phyloP scores from a whole-genome alignment of 2,797 vertebrate genomes.

The Meda fulgida region DNA sequence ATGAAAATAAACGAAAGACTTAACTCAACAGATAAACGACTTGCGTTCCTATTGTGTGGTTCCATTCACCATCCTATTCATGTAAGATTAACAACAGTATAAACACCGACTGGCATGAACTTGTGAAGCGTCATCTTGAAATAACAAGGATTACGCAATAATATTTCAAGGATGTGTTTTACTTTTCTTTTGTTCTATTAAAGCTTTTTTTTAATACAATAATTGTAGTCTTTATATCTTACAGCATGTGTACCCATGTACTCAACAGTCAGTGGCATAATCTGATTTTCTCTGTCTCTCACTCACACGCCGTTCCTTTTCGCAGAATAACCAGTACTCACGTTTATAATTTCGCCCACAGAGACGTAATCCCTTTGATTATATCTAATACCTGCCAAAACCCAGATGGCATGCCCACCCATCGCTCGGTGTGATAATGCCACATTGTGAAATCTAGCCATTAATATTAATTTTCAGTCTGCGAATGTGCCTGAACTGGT shows the following conservation, averaged over 20 bases:
- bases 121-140: slow-evolving; percentile 49
- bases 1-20: slow-evolving; percentile 46
- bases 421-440: slow-evolving; percentile 95
- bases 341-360: slow-evolving; percentile 88
- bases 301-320: slow-evolving; percentile 58
- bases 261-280: not conserved
- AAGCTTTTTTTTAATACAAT: not conserved
- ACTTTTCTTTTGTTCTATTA: not conserved
- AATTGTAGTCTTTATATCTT: not conserved
- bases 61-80: slow-evolving; percentile 81
- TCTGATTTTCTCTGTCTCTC: slow-evolving; percentile 17
- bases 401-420: slow-evolving; percentile 94
- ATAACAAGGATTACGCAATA: slow-evolving; percentile 49
- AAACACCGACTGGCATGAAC: slow-evolving; percentile 75
- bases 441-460: slow-evolving; percentile 91
- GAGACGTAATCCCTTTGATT: slow-evolving; percentile 96
- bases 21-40: slow-evolving; percentile 62
- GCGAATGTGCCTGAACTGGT: slow-evolving; percentile 87
- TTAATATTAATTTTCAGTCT: slow-evolving; percentile 93
- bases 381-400: slow-evolving; percentile 96
- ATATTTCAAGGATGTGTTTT: slow-evolving; percentile 20
- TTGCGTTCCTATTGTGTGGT: slow-evolving; percentile 71
- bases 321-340: slow-evolving; percentile 76
- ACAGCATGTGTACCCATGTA: not conserved
- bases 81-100: slow-evolving; percentile 83